Conservation (phyloP, 2,888 invertebrate species). For the Malacosoma neustria region DNA sequence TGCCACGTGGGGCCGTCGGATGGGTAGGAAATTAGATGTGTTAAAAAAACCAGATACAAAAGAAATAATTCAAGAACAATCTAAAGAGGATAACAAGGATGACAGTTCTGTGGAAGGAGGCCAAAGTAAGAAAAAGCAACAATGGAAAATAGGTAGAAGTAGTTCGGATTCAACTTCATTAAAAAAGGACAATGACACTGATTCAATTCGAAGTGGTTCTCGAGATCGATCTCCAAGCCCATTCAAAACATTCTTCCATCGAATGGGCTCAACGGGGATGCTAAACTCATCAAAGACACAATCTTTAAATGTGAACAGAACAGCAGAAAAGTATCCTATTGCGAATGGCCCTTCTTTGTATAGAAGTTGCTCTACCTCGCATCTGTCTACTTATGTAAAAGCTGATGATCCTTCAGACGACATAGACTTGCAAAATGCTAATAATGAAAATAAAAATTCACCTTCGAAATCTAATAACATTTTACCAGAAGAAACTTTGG, state of each 20-base stretch:
- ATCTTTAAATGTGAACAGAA: conserved; percentile 51
- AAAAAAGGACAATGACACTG: conserved; percentile 60
- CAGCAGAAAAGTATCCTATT: conserved; percentile 45
- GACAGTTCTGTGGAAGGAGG: conserved; percentile 43
- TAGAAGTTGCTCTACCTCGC: conserved; percentile 85
- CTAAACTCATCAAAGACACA: conserved; percentile 75
- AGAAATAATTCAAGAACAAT: conserved; percentile 58
- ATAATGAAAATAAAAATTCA: conserved; percentile 47
- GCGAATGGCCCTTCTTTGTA: conserved; percentile 75
- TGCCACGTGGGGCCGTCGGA: conserved; percentile 84
- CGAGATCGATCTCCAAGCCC: conserved; percentile 77
- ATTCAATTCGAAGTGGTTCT: conserved; percentile 62
- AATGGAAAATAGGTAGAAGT: conserved; percentile 75
- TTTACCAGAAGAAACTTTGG: conserved; percentile 50
- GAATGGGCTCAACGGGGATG: conserved; percentile 86
- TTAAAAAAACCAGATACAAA: conserved; percentile 79
- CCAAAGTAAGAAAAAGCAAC: conserved; percentile 73
- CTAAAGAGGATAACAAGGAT: conserved; percentile 36
- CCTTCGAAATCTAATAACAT: conserved; percentile 43
- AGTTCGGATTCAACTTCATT: conserved; percentile 62
- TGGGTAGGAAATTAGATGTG: conserved; percentile 85
- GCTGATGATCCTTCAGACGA: conserved; percentile 89
- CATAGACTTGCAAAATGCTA: conserved; percentile 76
- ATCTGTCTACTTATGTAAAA: conserved; percentile 83
- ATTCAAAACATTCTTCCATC: conserved; percentile 81